phyloP scores from a whole-genome alignment of 2,113 vertebrate genomes.

The Rallus limicola region DNA sequence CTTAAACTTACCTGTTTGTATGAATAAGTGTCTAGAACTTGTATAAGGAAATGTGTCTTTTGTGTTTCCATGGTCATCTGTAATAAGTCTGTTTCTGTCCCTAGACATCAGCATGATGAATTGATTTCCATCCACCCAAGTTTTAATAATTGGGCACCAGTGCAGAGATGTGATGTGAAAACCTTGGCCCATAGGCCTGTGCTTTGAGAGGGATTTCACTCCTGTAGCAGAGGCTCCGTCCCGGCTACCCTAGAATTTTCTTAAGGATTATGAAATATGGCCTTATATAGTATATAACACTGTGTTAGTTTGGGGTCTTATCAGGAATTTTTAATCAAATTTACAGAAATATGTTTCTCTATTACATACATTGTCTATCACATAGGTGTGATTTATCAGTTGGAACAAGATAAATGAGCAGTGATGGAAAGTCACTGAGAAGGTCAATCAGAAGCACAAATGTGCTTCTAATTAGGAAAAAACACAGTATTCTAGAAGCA shows the following conservation, averaged over 20 bases:
- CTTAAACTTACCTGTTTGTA: not conserved
- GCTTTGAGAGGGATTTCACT: not conserved
- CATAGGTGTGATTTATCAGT: not conserved
- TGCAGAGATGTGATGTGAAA: not conserved
- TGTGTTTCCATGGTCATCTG: not conserved
- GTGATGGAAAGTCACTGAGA: not conserved
- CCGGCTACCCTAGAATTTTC: not conserved
- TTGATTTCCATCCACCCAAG: not conserved
- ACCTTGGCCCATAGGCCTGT: not conserved
- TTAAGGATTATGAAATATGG: not conserved
- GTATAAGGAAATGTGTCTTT: not conserved
- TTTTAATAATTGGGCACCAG: not conserved
- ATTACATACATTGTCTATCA: not conserved
- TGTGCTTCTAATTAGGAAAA: not conserved
- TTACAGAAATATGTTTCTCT: not conserved
- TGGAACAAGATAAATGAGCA: not conserved
- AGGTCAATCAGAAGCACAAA: not conserved
- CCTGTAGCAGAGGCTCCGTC: not conserved
- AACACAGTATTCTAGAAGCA: not conserved
- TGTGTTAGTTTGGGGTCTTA: not conserved
- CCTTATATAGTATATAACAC: not conserved
- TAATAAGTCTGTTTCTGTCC: not conserved
- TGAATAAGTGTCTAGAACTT: not conserved
- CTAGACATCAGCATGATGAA: not conserved
- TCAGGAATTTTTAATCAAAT: not conserved